Percentiles rank a stretch among this genome's conserved stretches.
Evolutionary conservation across 37 sponge, comb jelly and placozoan genomes (phyloP).

Genomic region (Hexactinellida sp.): DNA sequence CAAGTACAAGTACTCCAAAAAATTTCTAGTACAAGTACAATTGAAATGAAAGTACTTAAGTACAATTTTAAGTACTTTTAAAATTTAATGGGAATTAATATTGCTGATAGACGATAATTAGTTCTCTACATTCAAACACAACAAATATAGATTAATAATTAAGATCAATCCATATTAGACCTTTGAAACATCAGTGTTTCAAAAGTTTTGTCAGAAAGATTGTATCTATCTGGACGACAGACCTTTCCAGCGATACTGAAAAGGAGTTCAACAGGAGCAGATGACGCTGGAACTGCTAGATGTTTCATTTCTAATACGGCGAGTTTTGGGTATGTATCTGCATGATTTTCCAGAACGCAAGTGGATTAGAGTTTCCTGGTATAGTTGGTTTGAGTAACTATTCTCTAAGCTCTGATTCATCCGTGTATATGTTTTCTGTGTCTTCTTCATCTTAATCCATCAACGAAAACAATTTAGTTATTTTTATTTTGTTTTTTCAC

Average conservation of each 20-base stretch:
- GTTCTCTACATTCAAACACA: conserved; percentile 15
- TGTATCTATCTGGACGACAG: conserved; percentile 11
- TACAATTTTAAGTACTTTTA: conserved; percentile 3
- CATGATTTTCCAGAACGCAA: conserved; percentile 19
- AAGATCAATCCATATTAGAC: background rate
- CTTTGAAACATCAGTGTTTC: background rate
- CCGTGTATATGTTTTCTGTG: conserved; percentile 16
- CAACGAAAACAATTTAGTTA: conserved; percentile 8
- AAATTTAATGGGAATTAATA: conserved; percentile 16
- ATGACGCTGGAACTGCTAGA: conserved; percentile 16
- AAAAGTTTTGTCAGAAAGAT: conserved; percentile 18
- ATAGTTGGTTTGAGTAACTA: conserved; percentile 16
- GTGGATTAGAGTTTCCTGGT: conserved; percentile 17
- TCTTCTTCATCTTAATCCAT: conserved; percentile 14
- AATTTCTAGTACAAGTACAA: background rate
- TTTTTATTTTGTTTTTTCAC: conserved; percentile 1
- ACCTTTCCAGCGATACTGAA: conserved; percentile 15
- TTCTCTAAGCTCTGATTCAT: conserved; percentile 15
- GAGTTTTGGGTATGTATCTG: conserved; percentile 19
- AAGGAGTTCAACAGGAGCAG: conserved; percentile 15
- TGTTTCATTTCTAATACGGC: conserved; percentile 9
- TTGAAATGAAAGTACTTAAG: conserved; percentile 13
- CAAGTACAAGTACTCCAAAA: too few species aligned
- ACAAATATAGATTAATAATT: background rate
- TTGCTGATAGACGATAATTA: conserved; percentile 17